Conservation (phyloP, 2,113 vertebrate species). For the Trogon surrucura region DNA sequence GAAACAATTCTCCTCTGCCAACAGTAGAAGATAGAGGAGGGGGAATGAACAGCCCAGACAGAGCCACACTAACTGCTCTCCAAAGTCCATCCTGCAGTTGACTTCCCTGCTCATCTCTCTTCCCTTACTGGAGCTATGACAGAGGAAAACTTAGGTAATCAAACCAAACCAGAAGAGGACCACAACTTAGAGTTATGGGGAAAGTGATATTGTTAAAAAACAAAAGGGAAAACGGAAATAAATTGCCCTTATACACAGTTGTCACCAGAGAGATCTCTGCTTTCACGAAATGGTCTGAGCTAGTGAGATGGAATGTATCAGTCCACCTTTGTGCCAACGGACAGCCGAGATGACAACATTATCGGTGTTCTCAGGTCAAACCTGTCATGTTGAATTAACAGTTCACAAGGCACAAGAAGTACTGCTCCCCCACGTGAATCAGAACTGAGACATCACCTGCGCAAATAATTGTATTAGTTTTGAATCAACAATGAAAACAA, state of each 20-base stretch:
- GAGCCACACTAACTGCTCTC: rapidly evolving
- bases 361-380: slow-evolving; percentile 18
- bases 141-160: neutral
- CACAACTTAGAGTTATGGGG: neutral
- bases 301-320: neutral
- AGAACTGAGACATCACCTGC: slow-evolving; percentile 57
- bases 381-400: slow-evolving; percentile 29
- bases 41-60: neutral
- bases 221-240: rapidly evolving
- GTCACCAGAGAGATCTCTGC: neutral
- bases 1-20: neutral
- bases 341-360: neutral
- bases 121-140: neutral
- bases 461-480: slow-evolving; percentile 49
- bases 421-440: neutral
- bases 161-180: neutral
- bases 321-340: neutral
- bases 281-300: neutral
- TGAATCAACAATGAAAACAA: slow-evolving; percentile 44
- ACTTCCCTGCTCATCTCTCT: neutral
- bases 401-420: neutral
- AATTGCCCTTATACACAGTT: neutral
- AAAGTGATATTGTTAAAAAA: neutral
- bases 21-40: neutral
- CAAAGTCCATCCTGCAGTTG: neutral